Conservation (phyloP, 1,140 invertebrate species). For the honey bee (Apis mellifera) region DNA sequence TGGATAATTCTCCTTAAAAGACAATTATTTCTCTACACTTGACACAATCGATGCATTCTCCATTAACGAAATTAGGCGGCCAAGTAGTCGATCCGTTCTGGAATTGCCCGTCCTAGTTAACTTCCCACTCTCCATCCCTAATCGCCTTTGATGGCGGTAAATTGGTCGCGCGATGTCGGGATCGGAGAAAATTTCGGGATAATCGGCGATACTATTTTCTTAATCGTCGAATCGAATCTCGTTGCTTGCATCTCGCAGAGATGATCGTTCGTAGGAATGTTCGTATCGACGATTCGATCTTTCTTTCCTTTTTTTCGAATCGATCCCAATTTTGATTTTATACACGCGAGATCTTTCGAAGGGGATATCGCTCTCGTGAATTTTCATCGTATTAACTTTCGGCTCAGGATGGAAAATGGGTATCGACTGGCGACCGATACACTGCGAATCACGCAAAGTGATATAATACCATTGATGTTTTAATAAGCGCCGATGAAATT, state of each 20-base stretch:
- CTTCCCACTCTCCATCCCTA: conserved; percentile 14
- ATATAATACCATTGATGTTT: not conserved
- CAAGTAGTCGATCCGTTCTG: conserved; percentile 37
- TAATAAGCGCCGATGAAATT: conserved; percentile 6
- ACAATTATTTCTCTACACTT: conserved; percentile 49
- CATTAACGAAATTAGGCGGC: conserved; percentile 58
- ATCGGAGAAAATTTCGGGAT: not conserved
- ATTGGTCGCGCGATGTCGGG: conserved; percentile 13
- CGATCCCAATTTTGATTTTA: not conserved
- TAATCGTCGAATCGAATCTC: not conserved
- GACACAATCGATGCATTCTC: conserved; percentile 30
- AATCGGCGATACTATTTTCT: not conserved
- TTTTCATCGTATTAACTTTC: conserved; percentile 2
- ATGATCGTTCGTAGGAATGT: not conserved
- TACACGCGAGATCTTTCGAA: no score
- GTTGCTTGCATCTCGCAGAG: not conserved
- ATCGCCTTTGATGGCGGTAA: conserved; percentile 45
- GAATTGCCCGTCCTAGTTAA: conserved; percentile 21
- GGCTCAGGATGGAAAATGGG: not conserved
- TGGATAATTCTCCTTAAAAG: conserved; percentile 10
- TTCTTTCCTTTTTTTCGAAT: not conserved
- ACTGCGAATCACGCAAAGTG: not conserved
- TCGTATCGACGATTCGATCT: not conserved
- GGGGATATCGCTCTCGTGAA: not conserved
- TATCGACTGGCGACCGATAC: not conserved